A percentile compares a stretch with the other conserved stretches of the same genome.
These are phyloP conservation scores for Drosophila biarmipes DNA, from an alignment of 1,140 invertebrate species.

Conservation along the genomic window DNA sequence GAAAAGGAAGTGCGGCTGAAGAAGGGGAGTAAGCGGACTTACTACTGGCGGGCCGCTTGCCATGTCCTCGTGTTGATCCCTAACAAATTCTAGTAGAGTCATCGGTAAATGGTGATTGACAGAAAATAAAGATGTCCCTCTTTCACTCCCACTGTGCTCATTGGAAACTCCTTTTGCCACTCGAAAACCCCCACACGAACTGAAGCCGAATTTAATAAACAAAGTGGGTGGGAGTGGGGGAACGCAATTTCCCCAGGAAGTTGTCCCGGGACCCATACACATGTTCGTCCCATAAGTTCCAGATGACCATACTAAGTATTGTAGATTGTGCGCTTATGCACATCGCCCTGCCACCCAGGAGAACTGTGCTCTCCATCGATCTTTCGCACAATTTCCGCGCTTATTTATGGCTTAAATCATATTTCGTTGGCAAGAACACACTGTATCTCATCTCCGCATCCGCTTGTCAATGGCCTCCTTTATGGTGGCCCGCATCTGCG, in stretches of 20 bases:
- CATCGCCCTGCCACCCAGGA: conserved; percentile 19
- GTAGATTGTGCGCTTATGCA: conserved; percentile 35
- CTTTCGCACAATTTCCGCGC: conserved; percentile 54
- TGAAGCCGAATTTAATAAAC: conserved; percentile 12
- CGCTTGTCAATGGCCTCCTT: conserved; percentile 11
- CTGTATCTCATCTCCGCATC: conserved; percentile 6
- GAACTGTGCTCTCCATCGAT: conserved; percentile 20
- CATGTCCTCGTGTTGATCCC: not conserved
- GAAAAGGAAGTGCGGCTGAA: not conserved
- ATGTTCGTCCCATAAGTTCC: conserved; percentile 6
- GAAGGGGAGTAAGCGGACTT: not conserved
- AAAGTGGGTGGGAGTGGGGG: not conserved
- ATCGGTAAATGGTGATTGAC: not conserved
- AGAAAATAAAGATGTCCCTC: not conserved
- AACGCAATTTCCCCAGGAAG: not conserved
- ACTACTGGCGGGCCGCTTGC: not conserved
- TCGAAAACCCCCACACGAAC: not conserved
- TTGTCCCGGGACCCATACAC: not conserved
- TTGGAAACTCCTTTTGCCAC: not conserved
- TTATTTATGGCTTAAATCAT: conserved; percentile 58
- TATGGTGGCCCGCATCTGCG: conserved; percentile 35
- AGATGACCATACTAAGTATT: conserved; percentile 28
- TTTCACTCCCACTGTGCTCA: not conserved
- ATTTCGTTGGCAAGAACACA: conserved; percentile 11
- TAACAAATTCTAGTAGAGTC: conserved; percentile 4